Percentiles rank a stretch among this genome's conserved stretches.
Evolutionary conservation across 2,888 invertebrate species (phyloP).

Genomic region (Halocaridina rubra): DNA sequence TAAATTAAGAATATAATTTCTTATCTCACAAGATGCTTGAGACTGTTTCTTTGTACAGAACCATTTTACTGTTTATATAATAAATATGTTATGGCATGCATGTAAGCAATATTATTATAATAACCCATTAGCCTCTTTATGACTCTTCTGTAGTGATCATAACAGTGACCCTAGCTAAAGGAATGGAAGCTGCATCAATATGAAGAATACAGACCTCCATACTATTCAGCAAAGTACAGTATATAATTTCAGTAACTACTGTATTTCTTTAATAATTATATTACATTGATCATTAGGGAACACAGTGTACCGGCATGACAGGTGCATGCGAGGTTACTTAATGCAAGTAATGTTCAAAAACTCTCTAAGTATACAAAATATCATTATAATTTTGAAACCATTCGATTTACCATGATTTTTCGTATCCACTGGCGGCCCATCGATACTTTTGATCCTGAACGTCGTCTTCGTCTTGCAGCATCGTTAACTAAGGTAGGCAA

Average conservation of each 20-base stretch:
- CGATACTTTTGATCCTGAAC: slow-evolving; percentile 82
- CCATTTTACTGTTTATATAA: no score
- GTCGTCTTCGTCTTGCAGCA: slow-evolving; percentile 75
- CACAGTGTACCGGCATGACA: no score
- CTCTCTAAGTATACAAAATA: not conserved
- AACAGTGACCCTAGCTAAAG: not conserved
- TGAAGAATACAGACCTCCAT: not conserved
- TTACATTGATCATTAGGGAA: not conserved
- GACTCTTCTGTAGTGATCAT: no score
- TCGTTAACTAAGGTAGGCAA: no score
- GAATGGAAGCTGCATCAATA: not conserved
- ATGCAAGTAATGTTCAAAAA: not conserved
- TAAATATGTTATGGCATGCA: not conserved
- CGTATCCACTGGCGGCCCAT: slow-evolving; percentile 96
- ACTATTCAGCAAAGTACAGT: not conserved
- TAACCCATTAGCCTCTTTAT: not conserved
- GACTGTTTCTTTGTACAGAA: no score
- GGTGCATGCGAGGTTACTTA: no score
- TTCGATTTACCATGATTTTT: slow-evolving; percentile 72
- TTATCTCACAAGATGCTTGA: no score
- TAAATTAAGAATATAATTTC: no score
- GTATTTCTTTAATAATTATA: not conserved
- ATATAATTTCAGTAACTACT: not conserved
- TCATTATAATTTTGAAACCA: not conserved
- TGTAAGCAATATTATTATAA: not conserved